Conservation (phyloP, 2,113 vertebrate genomes). For the Peromyscus maniculatus region DNA sequence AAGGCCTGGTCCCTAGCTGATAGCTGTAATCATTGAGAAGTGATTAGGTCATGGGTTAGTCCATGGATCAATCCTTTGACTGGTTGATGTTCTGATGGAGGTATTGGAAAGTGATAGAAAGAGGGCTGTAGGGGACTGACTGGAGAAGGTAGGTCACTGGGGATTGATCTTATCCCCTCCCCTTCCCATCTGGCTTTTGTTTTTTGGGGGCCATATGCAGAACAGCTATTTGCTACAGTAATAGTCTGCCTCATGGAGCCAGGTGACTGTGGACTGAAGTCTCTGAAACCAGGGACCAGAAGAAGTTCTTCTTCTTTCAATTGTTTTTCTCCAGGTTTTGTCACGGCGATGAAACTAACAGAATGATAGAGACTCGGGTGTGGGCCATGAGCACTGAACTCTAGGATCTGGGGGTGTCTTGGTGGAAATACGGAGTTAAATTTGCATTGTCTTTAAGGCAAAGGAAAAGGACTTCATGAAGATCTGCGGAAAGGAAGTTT, state of each 20-base stretch:
- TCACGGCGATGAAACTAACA: not conserved
- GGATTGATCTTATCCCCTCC: too few species aligned
- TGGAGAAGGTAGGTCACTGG: not conserved
- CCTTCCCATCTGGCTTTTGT: not conserved
- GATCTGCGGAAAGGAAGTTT: not conserved
- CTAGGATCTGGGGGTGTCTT: not conserved
- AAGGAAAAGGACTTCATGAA: not conserved
- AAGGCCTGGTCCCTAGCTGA: not conserved
- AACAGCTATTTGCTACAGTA: not conserved
- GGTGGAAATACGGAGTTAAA: not conserved
- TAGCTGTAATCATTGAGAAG: not conserved
- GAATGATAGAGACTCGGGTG: not conserved
- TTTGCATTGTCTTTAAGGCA: not conserved
- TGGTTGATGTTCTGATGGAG: not conserved
- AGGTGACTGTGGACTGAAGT: not conserved
- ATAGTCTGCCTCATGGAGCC: not conserved
- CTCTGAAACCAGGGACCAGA: not conserved
- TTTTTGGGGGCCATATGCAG: too few species aligned
- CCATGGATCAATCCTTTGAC: not conserved
- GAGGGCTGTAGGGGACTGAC: not conserved
- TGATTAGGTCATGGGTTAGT: not conserved
- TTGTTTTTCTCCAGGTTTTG: not conserved
- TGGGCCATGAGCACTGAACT: rapidly evolving
- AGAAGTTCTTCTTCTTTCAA: not conserved
- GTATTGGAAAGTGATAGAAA: not conserved